A percentile compares a stretch with the other conserved stretches of the same genome.
Evolutionary conservation across 2,888 invertebrate genomes (phyloP).

Genomic region (Tuta absoluta): DNA sequence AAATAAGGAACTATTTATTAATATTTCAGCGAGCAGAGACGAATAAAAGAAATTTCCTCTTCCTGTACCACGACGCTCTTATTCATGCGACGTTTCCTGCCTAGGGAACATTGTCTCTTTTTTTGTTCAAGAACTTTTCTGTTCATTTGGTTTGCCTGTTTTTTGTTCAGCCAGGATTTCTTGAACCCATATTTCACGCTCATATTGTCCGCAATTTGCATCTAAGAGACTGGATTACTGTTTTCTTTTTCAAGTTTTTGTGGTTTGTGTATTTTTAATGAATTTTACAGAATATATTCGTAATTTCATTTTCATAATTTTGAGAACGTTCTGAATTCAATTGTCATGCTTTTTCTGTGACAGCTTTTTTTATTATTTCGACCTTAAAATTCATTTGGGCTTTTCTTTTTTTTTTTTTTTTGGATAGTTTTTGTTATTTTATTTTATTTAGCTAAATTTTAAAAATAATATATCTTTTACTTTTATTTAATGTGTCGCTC

Average conservation of each 20-base stretch:
- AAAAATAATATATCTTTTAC: too few relatives aligned
- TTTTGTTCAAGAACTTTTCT: conserved; percentile 63
- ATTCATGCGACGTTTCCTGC: conserved; percentile 76
- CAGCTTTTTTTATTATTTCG: too few relatives aligned
- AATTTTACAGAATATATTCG: neutral
- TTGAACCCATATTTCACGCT: conserved; percentile 79
- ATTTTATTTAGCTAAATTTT: too few relatives aligned
- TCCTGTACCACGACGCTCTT: conserved; percentile 55
- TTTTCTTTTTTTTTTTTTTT: too few relatives aligned
- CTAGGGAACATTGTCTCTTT: conserved; percentile 49
- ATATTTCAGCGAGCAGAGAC: conserved; percentile 38
- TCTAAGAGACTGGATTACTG: conserved; percentile 37
- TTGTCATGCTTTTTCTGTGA: neutral
- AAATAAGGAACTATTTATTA: conserved; percentile 29
- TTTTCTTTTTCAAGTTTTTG: conserved; percentile 16
- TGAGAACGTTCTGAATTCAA: neutral
- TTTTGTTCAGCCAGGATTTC: conserved; percentile 75
- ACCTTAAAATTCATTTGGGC: too few relatives aligned
- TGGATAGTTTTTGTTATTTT: too few relatives aligned
- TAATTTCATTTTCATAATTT: neutral
- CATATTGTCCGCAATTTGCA: conserved; percentile 74
- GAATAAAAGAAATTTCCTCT: conserved; percentile 39
- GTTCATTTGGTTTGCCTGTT: conserved; percentile 72
- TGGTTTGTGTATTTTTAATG: neutral
- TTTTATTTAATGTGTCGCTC: too few relatives aligned